These are phyloP conservation scores for Etheostoma nigrum DNA, from an alignment of 2,797 vertebrate genomes.

Conservation along the genomic window DNA sequence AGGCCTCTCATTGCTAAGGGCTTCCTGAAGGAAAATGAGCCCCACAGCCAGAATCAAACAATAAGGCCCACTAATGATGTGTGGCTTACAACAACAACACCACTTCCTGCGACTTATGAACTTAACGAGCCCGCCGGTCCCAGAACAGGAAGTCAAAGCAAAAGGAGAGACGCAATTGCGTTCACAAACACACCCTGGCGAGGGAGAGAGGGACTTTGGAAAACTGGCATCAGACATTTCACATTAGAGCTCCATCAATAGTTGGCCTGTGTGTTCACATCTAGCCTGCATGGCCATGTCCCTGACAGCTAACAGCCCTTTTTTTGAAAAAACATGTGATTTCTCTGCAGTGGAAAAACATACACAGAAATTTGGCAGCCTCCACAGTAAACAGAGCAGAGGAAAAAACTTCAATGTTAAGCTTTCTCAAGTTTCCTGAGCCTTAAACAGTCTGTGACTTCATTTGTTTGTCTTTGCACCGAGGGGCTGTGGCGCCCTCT, in stretches of 20 bases:
- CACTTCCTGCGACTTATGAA: constrained; percentile 81
- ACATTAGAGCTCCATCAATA: constrained; percentile 18
- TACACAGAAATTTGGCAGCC: constrained; percentile 26
- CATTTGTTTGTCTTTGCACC: constrained; percentile 54
- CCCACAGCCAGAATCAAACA: constrained; percentile 86
- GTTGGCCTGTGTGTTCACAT: constrained; percentile 30
- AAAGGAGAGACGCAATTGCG: constrained; percentile 71
- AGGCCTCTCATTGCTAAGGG: constrained; percentile 68
- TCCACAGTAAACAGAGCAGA: constrained; percentile 35
- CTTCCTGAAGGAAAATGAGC: constrained; percentile 89
- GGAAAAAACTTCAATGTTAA: constrained; percentile 33
- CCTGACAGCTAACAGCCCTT: constrained; percentile 2
- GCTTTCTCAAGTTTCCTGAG: constrained; percentile 22
- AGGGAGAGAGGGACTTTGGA: constrained; percentile 57
- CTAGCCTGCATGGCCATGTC: neutral
- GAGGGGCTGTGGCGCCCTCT: constrained; percentile 40
- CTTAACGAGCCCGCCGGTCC: constrained; percentile 78
- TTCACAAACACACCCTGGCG: constrained; percentile 63
- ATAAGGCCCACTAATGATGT: constrained; percentile 84
- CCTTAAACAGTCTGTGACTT: constrained; percentile 33
- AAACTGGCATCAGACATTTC: constrained; percentile 51
- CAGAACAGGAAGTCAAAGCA: constrained; percentile 80
- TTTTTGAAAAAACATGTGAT: constrained; percentile 3
- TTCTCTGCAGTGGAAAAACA: constrained; percentile 55
- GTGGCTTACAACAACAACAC: constrained; percentile 82